These are phyloP conservation scores for Drosophila punjabiensis DNA, from an alignment of 1,140 invertebrate genomes.

Conservation along the genomic window DNA sequence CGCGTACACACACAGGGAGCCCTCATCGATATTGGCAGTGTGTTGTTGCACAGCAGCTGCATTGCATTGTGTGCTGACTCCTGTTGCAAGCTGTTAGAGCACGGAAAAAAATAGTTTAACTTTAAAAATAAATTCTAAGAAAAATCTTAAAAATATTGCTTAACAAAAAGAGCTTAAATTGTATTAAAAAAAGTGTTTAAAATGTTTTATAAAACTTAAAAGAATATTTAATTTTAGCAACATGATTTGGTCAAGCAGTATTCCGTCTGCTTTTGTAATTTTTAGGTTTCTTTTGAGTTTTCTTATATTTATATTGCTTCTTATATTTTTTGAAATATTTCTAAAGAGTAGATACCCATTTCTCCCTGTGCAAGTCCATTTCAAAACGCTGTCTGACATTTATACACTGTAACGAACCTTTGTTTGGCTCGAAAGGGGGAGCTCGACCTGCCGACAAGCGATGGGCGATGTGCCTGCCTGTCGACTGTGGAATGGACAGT, in stretches of 20 bases:
- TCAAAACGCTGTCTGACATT: slow-evolving; percentile 27
- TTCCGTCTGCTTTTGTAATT: not conserved
- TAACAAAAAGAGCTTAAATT: not conserved
- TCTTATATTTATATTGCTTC: no score
- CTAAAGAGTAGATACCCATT: not conserved
- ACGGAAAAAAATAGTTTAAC: not conserved
- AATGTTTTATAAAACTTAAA: not conserved
- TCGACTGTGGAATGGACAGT: slow-evolving; percentile 41
- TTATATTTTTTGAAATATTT: not conserved
- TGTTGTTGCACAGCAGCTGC: slow-evolving; percentile 34
- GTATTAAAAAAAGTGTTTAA: fast-evolving
- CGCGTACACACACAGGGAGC: slow-evolving; percentile 7
- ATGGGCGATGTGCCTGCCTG: slow-evolving; percentile 5
- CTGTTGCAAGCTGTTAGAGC: slow-evolving; percentile 19
- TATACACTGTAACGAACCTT: slow-evolving; percentile 48
- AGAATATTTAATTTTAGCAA: no score
- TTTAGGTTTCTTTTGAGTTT: fast-evolving
- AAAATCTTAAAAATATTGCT: not conserved
- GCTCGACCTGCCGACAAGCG: slow-evolving; percentile 1
- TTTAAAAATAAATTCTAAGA: no score
- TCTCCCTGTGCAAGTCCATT: slow-evolving; percentile 13
- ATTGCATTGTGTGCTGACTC: slow-evolving; percentile 19
- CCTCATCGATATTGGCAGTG: slow-evolving; percentile 41
- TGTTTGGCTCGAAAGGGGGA: slow-evolving; percentile 6
- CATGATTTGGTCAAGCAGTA: not conserved